Percentiles rank a stretch among this genome's conserved stretches.
Conservation (phyloP, 2,797 vertebrate species). For the Acanthopagrus latus region DNA sequence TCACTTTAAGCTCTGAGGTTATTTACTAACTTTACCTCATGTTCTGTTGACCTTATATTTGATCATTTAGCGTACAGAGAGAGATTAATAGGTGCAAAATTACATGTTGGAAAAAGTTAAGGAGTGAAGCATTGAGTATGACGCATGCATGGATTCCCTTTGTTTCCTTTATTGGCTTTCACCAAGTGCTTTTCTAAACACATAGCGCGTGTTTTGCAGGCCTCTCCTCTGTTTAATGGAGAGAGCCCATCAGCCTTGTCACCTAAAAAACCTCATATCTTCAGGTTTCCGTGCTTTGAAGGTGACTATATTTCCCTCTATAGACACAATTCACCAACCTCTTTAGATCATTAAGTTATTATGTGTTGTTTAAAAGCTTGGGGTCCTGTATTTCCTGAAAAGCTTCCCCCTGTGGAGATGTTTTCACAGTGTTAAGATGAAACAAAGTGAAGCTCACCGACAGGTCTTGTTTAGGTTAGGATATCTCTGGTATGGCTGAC, state of each 20-base stretch:
- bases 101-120: slow-evolving; percentile 11
- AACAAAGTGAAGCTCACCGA: slow-evolving; percentile 23
- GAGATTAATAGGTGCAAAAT: slow-evolving; percentile 1
- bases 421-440: slow-evolving; percentile 3
- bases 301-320: neutral
- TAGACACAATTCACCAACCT: neutral
- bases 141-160: neutral
- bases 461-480: slow-evolving; percentile 33
- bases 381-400: slow-evolving; percentile 7
- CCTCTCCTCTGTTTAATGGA: slow-evolving; percentile 10
- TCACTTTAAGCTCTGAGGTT: too few relatives aligned
- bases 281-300: neutral
- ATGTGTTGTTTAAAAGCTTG: neutral
- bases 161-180: slow-evolving; percentile 36
- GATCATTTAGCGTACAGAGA: slow-evolving; percentile 25
- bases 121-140: neutral
- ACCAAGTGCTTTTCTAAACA: slow-evolving; percentile 32
- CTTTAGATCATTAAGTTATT: neutral
- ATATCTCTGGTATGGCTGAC: slow-evolving; percentile 10
- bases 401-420: neutral
- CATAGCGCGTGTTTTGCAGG: slow-evolving; percentile 7
- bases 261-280: slow-evolving; percentile 1
- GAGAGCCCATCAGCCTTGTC: neutral
- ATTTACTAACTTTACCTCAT: neutral
- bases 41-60: slow-evolving; percentile 22